These are phyloP conservation scores for Parochlus steinenii DNA, from an alignment of 2,888 invertebrate genomes.

Conservation along the genomic window DNA sequence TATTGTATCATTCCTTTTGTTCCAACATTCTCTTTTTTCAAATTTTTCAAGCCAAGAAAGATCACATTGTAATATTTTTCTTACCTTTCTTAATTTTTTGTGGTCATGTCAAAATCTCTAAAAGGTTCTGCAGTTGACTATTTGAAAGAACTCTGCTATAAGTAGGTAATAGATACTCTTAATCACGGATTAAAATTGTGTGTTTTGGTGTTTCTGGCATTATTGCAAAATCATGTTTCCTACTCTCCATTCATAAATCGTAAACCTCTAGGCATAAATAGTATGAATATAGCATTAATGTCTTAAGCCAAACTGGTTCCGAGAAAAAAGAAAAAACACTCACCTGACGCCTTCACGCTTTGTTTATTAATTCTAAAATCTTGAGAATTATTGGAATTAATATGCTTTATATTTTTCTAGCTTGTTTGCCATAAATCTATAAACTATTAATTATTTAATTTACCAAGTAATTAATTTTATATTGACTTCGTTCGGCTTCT, in stretches of 20 bases:
- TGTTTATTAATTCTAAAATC: too few species aligned
- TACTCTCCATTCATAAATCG: background rate
- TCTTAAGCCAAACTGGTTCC: conserved; percentile 4
- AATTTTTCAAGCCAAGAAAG: background rate
- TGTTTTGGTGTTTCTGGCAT: background rate
- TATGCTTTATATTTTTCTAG: too few species aligned
- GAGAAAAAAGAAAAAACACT: background rate
- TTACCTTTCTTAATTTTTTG: background rate
- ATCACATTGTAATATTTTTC: background rate
- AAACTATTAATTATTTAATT: too few species aligned
- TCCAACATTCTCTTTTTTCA: background rate
- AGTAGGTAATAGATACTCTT: conserved; percentile 11
- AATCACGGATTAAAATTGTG: conserved; percentile 9
- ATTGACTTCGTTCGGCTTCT: too few species aligned
- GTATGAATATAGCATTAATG: too few species aligned
- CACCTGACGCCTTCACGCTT: too few species aligned
- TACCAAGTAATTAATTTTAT: too few species aligned
- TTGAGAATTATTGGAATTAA: too few species aligned
- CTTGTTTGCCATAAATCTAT: too few species aligned
- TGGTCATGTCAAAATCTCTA: too few species aligned
- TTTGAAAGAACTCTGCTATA: too few species aligned
- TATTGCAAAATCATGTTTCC: conserved; percentile 6
- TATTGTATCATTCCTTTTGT: conserved; percentile 5
- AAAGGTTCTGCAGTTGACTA: too few species aligned
- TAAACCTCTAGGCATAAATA: background rate